Evolutionary conservation across 2,113 vertebrate species (phyloP).

Genomic region (Tinamus guttatus): DNA sequence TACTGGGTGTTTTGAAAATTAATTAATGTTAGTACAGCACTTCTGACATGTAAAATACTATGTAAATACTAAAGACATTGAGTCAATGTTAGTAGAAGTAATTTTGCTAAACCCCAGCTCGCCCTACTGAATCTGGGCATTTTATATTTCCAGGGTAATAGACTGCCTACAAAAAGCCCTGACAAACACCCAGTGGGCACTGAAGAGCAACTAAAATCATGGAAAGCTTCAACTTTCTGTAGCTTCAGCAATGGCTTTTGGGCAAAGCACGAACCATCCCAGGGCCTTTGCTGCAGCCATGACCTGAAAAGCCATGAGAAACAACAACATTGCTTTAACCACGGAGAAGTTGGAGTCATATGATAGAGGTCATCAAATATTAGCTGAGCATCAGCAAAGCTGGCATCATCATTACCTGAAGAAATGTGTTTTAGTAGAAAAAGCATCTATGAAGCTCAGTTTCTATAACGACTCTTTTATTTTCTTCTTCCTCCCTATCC

Average conservation of each 20-base stretch:
- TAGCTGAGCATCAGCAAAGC: not conserved
- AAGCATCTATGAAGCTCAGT: not conserved
- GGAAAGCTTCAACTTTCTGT: not conserved
- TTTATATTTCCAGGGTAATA: not conserved
- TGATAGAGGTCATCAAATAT: not conserved
- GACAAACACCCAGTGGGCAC: not conserved
- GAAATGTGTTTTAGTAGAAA: not conserved
- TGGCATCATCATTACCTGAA: not conserved
- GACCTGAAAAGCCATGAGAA: not conserved
- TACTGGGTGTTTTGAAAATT: not conserved
- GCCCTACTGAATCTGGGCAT: not conserved
- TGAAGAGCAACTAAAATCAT: not conserved
- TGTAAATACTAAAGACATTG: not conserved
- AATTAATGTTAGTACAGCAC: not conserved
- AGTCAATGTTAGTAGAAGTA: not conserved
- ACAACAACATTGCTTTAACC: not conserved
- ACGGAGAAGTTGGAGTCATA: not conserved
- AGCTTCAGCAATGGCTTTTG: not conserved
- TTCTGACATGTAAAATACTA: constrained; percentile 2
- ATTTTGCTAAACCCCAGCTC: not conserved
- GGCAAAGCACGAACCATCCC: not conserved
- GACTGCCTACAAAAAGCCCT: constrained; percentile 9
- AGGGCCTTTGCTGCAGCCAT: not conserved
- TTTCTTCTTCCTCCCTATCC: not conserved
- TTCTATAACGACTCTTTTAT: not conserved